Evolutionary conservation across 2,113 vertebrate species (phyloP).

Genomic region (Microcebus tavaratra): DNA sequence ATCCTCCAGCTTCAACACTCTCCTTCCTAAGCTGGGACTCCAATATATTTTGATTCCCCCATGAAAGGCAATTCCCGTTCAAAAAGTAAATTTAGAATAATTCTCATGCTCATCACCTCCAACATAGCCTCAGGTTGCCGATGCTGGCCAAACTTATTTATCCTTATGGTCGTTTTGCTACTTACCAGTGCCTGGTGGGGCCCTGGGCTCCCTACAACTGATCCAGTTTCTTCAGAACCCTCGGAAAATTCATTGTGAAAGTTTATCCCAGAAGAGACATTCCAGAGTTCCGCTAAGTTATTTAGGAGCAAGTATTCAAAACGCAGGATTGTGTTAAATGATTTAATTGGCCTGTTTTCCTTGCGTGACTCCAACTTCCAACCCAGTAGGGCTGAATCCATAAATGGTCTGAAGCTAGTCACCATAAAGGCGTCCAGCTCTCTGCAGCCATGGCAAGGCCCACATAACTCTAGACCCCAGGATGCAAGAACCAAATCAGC

Average conservation of each 20-base stretch:
- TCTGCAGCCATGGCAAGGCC: fast-evolving
- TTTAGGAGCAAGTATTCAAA: not conserved
- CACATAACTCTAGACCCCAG: not conserved
- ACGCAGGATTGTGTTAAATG: not conserved
- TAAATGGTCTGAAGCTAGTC: not conserved
- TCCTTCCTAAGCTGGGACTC: not conserved
- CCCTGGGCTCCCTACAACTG: not conserved
- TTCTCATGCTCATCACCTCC: not conserved
- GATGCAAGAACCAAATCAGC: not conserved
- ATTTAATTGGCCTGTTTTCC: not conserved
- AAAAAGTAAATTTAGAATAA: not conserved
- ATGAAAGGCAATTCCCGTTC: not conserved
- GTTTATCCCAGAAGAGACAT: not conserved
- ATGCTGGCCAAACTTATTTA: not conserved
- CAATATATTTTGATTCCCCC: not conserved
- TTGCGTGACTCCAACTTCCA: not conserved
- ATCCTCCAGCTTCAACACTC: not conserved
- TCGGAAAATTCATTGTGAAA: not conserved
- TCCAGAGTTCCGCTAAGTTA: not conserved
- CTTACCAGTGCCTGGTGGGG: not conserved
- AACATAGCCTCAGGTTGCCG: not conserved
- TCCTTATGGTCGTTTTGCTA: not conserved
- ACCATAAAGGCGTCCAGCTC: not conserved
- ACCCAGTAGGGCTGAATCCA: not conserved
- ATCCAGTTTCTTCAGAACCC: not conserved